Evolutionary conservation across 2,888 invertebrate species (phyloP), one percentile per base, ranked within the genome.

Genomic region (Eremobia ochroleuca): DNA sequence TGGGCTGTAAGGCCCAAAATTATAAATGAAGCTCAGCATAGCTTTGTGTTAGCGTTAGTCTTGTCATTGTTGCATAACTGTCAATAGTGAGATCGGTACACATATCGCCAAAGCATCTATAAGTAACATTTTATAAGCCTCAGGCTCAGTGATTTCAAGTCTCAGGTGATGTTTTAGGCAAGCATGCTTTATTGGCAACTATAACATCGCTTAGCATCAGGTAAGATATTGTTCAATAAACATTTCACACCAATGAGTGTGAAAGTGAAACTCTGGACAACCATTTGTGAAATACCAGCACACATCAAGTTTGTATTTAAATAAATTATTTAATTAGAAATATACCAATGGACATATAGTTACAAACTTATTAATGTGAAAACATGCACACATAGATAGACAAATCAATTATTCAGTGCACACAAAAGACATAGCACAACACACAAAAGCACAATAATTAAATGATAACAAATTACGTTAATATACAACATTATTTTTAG

Each of bases 251-350:
- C 9, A 2, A 25, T 71, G 6, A 37, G 9, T 18, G 31, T 25
- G 49, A 49, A 46, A 34, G 21, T 46, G n/a, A 52, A 21, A 49
- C 28, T 70, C 4, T 28, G 4, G n/a, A 71, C 4, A 25, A 25
- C 21, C 6, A 46, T 66, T 43, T 43, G 31, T 31, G 15, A 46
- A 49, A 67, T 67, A 62, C 1, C 18, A 34, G 40, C 40, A 2
- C 34, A 74, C 73, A 73, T 55, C 75, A 46, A 58, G 18, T 2
- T 52, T 40, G 6, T 28, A 21, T 34, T 69, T 40, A 66, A 25
- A 11, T 6, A 72, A 52, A 52, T 31, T 25, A 25, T 25, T 28
- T 11, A 4, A 52, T 40, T 18, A 37, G 1, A 52, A 31, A 72
- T 34, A 52, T 25, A 25, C 2, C 18, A 43, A 73, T 73, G 18